These are phyloP conservation scores for Agrotis clavis DNA, from an alignment of 2,888 invertebrate species.

Conservation along the genomic window DNA sequence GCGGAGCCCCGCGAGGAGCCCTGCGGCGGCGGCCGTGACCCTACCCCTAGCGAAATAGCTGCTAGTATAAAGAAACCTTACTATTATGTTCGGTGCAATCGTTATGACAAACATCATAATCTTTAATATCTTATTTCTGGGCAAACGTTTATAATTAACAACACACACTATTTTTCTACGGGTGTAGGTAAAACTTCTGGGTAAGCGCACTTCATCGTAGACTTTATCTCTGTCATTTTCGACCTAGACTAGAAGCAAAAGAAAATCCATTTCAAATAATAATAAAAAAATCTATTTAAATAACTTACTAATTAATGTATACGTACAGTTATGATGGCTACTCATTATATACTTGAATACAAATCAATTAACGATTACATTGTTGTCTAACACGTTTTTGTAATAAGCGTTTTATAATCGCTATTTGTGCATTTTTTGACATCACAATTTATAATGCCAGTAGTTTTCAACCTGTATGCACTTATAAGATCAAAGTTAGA, in stretches of 20 bases:
- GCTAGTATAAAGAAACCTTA: constrained; percentile 74
- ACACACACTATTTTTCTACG: neutral
- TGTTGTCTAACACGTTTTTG: neutral
- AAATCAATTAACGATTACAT: constrained; percentile 18
- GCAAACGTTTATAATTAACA: neutral
- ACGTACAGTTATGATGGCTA: neutral
- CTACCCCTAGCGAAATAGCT: constrained; percentile 65
- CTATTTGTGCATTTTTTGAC: neutral
- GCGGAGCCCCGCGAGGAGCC: constrained; percentile 41
- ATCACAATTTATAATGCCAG: neutral
- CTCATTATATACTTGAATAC: neutral
- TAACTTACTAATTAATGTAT: too few species aligned
- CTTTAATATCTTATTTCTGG: constrained; percentile 47
- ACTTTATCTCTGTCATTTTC: too few species aligned
- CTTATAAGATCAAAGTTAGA: too few species aligned
- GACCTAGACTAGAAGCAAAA: too few species aligned
- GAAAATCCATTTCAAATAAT: too few species aligned
- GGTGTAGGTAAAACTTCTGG: too few species aligned
- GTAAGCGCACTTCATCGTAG: too few species aligned
- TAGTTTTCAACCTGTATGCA: neutral
- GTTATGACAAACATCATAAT: constrained; percentile 63
- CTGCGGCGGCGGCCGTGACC: constrained; percentile 69
- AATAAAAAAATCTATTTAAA: too few species aligned
- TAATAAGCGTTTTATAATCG: neutral
- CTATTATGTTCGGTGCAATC: constrained; percentile 70